A percentile compares a stretch with the other conserved stretches of the same genome.
Conservation (phyloP, 23 tunicate genomes). For the Ascidia mentula region DNA sequence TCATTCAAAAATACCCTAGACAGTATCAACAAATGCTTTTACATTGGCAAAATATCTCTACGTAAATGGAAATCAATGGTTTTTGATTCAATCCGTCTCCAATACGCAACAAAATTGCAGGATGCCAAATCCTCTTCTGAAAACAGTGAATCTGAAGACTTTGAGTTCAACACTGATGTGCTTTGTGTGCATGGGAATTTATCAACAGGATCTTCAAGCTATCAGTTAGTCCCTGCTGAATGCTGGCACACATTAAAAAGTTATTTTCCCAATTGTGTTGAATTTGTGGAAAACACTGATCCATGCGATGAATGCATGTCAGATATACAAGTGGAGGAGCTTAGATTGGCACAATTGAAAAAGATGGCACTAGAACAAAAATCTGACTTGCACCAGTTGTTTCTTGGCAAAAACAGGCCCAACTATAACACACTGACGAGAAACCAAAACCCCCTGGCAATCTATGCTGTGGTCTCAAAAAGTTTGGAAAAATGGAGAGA, state of each 20-base stretch:
- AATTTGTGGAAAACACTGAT: background rate
- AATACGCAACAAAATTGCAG: background rate
- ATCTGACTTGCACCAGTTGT: constrained; percentile 39
- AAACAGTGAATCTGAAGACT: constrained; percentile 32
- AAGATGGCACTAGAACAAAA: constrained; percentile 42
- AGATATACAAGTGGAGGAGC: constrained; percentile 17
- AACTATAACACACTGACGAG: background rate
- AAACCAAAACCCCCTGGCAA: background rate
- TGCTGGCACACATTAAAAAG: constrained; percentile 47
- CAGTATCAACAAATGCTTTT: constrained; percentile 15
- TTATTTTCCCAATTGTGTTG: constrained; percentile 60
- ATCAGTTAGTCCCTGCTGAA: constrained; percentile 37
- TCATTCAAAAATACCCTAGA: background rate
- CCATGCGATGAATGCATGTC: constrained; percentile 36
- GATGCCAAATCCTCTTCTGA: constrained; percentile 11
- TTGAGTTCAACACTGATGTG: constrained; percentile 50
- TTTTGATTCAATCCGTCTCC: constrained; percentile 15
- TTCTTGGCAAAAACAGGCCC: constrained; percentile 59
- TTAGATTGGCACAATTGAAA: constrained; percentile 16
- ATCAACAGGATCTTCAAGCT: constrained; percentile 2
- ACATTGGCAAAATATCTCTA: constrained; percentile 58
- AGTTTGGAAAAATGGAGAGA: constrained; percentile 59
- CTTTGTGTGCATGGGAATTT: constrained; percentile 59
- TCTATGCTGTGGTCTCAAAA: constrained; percentile 29
- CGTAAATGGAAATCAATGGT: constrained; percentile 66